Evolutionary conservation across 2,888 invertebrate species (phyloP), one percentile per base, ranked within the genome.

Genomic region (Eristalinus sepulchralis): DNA sequence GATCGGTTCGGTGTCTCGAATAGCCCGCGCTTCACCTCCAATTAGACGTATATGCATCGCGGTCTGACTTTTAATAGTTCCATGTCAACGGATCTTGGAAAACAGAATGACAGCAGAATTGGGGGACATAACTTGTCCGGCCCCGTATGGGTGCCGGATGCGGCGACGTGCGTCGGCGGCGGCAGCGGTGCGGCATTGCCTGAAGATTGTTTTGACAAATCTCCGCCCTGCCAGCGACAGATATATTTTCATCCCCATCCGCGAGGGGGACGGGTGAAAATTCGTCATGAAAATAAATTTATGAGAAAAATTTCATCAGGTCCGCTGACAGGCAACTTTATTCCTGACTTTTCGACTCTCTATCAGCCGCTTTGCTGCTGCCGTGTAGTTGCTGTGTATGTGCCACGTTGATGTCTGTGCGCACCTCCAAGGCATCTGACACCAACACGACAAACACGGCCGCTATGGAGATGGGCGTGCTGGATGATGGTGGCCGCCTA

Each of bases 191-290:
- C 27, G 27, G 27, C 27, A 5, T 31, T 36, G 81, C 62, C 55
- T 67, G 53, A 47, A 47, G 80, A 84, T 64, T 75, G 78, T 75
- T 83, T 86, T 86, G 78, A 86, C 79, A 86, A 79, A 86, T 86
- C 86, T 75, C 47, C 63, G 53, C 63, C 62, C 77, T 13, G 70
- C 5, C 53, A 62, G 64, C 27, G 63, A 70, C 36, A 31, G 68
- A 53, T 60, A 34, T 27, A 55, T 47, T 17, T 47, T 17, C 39
- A 47, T 47, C 39, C 13, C 20, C n/a, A 4, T 33, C 8, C 17
- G 36, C 57, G n/a, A 57, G 13, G n/a, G 24, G 20, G 57, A 17
- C 17, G 47, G 22, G 22, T 63, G 62, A 62, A 27, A 60, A 66
- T 66, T 66, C 34, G n/a, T 31, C 68, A 63, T 63, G 62, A 63